These are phyloP conservation scores for Mythimna vitellina DNA, from an alignment of 2,888 invertebrate genomes.

Conservation along the genomic window DNA sequence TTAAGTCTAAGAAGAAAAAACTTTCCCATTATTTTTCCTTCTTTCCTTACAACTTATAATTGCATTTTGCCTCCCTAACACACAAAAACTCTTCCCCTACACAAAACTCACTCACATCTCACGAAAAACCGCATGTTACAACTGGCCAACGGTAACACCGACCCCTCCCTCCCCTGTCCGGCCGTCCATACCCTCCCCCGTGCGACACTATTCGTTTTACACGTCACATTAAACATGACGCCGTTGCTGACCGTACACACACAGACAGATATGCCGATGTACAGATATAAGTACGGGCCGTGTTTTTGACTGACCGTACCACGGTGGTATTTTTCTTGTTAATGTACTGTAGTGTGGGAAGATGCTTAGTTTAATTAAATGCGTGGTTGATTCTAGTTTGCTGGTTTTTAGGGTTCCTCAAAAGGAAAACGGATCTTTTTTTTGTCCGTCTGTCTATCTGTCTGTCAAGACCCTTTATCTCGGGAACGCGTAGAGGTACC, in stretches of 20 bases:
- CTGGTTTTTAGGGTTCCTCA: too few species aligned
- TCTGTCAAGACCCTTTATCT: too few species aligned
- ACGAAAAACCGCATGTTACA: not conserved
- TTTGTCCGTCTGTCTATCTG: too few species aligned
- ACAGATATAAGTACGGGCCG: conserved; percentile 56
- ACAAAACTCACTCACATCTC: conserved; percentile 39
- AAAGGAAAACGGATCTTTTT: too few species aligned
- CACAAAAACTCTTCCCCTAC: not conserved
- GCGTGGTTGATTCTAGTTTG: not conserved
- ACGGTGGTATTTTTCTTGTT: conserved; percentile 50
- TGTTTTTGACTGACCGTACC: conserved; percentile 68
- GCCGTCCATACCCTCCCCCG: conserved; percentile 36
- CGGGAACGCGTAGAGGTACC: too few species aligned
- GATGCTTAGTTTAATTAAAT: conserved; percentile 27
- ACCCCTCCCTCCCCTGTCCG: conserved; percentile 9
- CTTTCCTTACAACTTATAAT: not conserved
- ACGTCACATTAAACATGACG: conserved; percentile 81
- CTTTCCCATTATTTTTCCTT: not conserved
- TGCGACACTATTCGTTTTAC: conserved; percentile 76
- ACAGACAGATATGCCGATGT: conserved; percentile 67
- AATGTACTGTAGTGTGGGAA: conserved; percentile 15
- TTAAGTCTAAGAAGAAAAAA: not conserved
- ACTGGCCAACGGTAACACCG: conserved; percentile 18
- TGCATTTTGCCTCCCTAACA: too few species aligned
- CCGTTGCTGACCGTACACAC: conserved; percentile 70